phyloP scores from a whole-genome alignment of 1,140 invertebrate species.

The Vollenhovia emeryi region DNA sequence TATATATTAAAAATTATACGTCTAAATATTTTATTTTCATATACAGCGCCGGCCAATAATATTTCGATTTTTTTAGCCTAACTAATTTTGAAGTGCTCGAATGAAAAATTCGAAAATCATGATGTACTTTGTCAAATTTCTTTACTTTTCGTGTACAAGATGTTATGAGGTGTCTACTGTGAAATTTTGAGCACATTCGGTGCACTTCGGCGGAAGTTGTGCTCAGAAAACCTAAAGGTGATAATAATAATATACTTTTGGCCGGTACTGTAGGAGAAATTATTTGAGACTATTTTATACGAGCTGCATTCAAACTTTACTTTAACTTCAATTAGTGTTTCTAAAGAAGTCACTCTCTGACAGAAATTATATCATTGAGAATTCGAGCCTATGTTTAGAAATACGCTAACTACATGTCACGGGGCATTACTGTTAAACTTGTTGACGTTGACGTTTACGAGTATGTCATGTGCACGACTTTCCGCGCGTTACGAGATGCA shows the following conservation, averaged over 20 bases:
- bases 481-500: neutral
- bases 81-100: too few relatives aligned
- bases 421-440: conserved; percentile 3
- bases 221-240: too few relatives aligned
- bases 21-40: neutral
- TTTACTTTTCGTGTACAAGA: too few relatives aligned
- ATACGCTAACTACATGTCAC: neutral
- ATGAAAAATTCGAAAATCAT: too few relatives aligned
- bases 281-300: neutral
- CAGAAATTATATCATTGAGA: neutral
- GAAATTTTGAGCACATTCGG: too few relatives aligned
- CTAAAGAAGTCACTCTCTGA: neutral
- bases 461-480: neutral
- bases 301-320: neutral
- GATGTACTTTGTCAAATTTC: too few relatives aligned
- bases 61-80: too few relatives aligned
- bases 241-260: too few relatives aligned
- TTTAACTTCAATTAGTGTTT: neutral
- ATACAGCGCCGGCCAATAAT: too few relatives aligned
- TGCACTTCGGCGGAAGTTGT: too few relatives aligned
- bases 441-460: conserved; percentile 16
- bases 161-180: too few relatives aligned
- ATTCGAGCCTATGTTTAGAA: neutral
- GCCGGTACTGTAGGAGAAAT: neutral
- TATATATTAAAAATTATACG: neutral